A percentile compares a stretch with the other conserved stretches of the same genome.
Conservation (phyloP, 2,888 invertebrate species). For the Tigriopus californicus region DNA sequence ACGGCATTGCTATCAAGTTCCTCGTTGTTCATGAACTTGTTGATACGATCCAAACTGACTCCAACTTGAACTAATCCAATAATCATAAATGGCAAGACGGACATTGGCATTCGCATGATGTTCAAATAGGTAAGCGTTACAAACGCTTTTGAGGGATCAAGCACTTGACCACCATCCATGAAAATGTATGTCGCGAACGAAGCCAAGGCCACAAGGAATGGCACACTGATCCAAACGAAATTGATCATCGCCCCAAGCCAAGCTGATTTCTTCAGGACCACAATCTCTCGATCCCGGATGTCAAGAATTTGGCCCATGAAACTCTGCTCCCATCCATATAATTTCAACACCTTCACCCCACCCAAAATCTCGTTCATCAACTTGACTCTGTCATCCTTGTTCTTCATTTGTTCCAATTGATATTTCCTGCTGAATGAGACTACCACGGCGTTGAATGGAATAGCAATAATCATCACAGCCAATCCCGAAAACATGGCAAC, state of each 20-base stretch:
- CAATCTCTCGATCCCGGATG: constrained; percentile 71
- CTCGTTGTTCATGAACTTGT: constrained; percentile 76
- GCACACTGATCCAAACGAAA: constrained; percentile 85
- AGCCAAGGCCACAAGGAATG: constrained; percentile 48
- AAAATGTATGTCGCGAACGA: constrained; percentile 73
- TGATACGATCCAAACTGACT: constrained; percentile 76
- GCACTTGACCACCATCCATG: constrained; percentile 53
- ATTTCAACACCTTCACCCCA: constrained; percentile 76
- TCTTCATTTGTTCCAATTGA: constrained; percentile 75
- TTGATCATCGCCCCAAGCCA: constrained; percentile 73
- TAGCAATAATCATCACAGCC: constrained; percentile 76
- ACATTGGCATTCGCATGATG: constrained; percentile 84
- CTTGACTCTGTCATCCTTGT: constrained; percentile 79
- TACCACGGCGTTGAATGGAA: constrained; percentile 69
- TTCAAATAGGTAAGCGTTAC: constrained; percentile 93
- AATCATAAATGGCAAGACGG: constrained; percentile 89
- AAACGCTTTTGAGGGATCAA: constrained; percentile 80
- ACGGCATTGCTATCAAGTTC: constrained; percentile 64
- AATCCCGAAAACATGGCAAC: constrained; percentile 67
- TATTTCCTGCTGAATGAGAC: constrained; percentile 58
- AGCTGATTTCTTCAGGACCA: constrained; percentile 68
- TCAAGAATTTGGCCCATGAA: constrained; percentile 70
- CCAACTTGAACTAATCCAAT: constrained; percentile 43
- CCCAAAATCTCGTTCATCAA: constrained; percentile 81
- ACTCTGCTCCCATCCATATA: constrained; percentile 88